Percentiles rank a stretch among this genome's conserved stretches.
Conservation (phyloP, 2,888 invertebrate genomes). For the Acleris emargana region DNA sequence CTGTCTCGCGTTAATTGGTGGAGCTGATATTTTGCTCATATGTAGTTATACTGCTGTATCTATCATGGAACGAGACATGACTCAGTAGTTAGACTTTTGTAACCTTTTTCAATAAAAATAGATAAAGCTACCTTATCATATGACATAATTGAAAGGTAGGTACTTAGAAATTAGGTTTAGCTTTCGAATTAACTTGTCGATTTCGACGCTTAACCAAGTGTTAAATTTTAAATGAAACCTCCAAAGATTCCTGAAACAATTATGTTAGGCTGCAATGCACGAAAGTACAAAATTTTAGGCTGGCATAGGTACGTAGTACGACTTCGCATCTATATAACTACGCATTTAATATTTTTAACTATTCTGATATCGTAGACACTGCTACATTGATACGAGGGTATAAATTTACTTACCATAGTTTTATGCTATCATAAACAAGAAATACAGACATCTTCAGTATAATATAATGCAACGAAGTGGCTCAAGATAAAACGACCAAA, state of each 20-base stretch:
- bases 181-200: no score
- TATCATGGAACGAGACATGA: constrained; percentile 21
- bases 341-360: not conserved
- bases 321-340: no score
- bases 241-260: no score
- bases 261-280: no score
- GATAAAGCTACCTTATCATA: no score
- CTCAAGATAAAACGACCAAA: constrained; percentile 56
- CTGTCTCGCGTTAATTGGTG: constrained; percentile 37
- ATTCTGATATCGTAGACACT: constrained; percentile 47
- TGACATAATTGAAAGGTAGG: not conserved
- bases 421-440: constrained; percentile 73
- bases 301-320: no score
- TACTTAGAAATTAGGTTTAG: not conserved
- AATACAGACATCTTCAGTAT: constrained; percentile 74
- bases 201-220: no score
- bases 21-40: constrained; percentile 27
- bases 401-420: constrained; percentile 73
- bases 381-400: constrained; percentile 61
- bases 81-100: constrained; percentile 3
- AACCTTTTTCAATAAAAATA: no score
- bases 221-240: no score
- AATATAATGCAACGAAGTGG: constrained; percentile 66
- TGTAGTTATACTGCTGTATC: constrained; percentile 22
- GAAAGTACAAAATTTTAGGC: no score